phyloP scores from a whole-genome alignment of 1,140 invertebrate species.

The Drosophila auraria region DNA sequence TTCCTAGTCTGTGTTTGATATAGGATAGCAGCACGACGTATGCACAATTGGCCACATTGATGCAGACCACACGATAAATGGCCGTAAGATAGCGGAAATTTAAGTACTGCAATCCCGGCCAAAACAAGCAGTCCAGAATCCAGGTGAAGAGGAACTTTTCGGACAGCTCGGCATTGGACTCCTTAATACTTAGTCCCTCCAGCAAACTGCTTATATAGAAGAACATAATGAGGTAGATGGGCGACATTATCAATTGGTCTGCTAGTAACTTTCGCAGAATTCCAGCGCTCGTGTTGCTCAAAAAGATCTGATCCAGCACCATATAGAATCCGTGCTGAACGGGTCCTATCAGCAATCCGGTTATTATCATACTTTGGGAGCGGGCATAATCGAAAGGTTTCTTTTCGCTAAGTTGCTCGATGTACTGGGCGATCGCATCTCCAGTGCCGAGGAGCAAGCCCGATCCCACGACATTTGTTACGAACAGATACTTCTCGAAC shows the following conservation, averaged over 20 bases:
- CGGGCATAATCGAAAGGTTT: conserved; percentile 17
- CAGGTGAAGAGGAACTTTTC: conserved; percentile 34
- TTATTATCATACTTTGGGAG: conserved; percentile 22
- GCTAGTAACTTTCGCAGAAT: conserved; percentile 17
- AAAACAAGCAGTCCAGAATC: conserved; percentile 27
- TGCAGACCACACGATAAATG: conserved; percentile 24
- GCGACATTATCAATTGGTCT: conserved; percentile 49
- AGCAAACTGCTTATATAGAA: conserved; percentile 31
- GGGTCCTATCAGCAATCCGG: conserved; percentile 31
- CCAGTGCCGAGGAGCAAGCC: conserved; percentile 28
- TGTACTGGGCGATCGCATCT: conserved; percentile 31
- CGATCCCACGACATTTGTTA: conserved; percentile 31
- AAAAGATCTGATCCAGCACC: conserved; percentile 2
- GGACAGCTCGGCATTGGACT: conserved; percentile 14
- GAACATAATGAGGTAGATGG: conserved; percentile 28
- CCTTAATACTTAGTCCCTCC: conserved; percentile 14
- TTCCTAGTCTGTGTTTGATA: conserved; percentile 24
- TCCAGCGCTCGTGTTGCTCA: background rate
- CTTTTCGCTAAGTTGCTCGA: conserved; percentile 4
- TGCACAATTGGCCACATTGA: conserved; percentile 30
- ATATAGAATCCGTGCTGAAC: conserved; percentile 41
- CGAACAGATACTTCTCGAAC: conserved; percentile 36
- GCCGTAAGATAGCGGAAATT: conserved; percentile 34
- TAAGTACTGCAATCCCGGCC: conserved; percentile 32
- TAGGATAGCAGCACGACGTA: conserved; percentile 40